Evolutionary conservation across 2,888 invertebrate genomes (phyloP).

Genomic region (Meandrusa payeni): DNA sequence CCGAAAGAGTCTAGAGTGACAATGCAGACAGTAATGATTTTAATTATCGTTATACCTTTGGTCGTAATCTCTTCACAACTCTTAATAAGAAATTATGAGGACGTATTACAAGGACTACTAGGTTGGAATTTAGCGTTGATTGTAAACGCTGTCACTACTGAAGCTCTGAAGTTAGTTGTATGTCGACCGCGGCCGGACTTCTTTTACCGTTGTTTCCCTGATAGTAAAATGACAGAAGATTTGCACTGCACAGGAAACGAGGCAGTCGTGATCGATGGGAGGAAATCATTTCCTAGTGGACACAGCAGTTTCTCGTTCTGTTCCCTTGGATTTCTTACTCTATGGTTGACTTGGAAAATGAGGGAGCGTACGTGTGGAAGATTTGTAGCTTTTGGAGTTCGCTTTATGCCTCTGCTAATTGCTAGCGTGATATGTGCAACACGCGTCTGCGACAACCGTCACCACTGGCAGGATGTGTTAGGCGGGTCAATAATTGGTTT

Average conservation of each 20-base stretch:
- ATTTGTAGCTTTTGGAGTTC: neutral
- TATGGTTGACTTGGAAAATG: slow-evolving; percentile 86
- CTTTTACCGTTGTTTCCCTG: slow-evolving; percentile 90
- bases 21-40: slow-evolving; percentile 80
- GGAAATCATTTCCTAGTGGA: slow-evolving; percentile 94
- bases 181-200: slow-evolving; percentile 91
- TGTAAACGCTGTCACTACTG: slow-evolving; percentile 83
- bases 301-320: slow-evolving; percentile 91
- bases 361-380: neutral
- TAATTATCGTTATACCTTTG: slow-evolving; percentile 82
- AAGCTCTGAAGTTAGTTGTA: slow-evolving; percentile 80
- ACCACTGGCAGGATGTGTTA: slow-evolving; percentile 92
- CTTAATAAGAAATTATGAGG: slow-evolving; percentile 35
- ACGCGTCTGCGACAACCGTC: slow-evolving; percentile 92
- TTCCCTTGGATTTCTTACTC: slow-evolving; percentile 85
- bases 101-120: slow-evolving; percentile 54
- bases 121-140: slow-evolving; percentile 82
- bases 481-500: slow-evolving; percentile 86
- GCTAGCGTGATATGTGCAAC: slow-evolving; percentile 85
- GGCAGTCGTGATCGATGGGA: slow-evolving; percentile 84
- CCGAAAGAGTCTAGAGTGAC: slow-evolving; percentile 84
- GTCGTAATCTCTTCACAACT: slow-evolving; percentile 69
- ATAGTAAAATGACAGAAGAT: slow-evolving; percentile 75
- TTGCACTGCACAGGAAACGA: slow-evolving; percentile 83
- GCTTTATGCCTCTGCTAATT: slow-evolving; percentile 81